A percentile compares a stretch with the other conserved stretches of the same genome.
Evolutionary conservation across 2,797 vertebrate species (phyloP).

Genomic region (Sarcoramphus papa): DNA sequence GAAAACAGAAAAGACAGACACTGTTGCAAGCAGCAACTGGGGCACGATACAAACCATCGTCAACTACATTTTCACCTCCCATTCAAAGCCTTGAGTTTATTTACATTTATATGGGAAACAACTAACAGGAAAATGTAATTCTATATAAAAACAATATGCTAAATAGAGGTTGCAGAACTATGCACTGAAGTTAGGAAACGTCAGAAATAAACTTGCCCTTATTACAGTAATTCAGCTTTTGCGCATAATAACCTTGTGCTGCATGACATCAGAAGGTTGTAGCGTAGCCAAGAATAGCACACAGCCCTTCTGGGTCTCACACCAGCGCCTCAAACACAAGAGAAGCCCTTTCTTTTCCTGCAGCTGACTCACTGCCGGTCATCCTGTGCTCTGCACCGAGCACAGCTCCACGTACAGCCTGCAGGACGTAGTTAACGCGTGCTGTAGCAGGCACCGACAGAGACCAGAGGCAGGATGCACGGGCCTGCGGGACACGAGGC

Average conservation of each 20-base stretch:
- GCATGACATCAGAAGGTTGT: accelerated
- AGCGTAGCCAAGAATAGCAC: accelerated
- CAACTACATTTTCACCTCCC: accelerated
- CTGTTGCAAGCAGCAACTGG: accelerated
- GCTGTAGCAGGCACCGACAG: no score
- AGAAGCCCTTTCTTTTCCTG: background rate
- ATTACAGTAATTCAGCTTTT: accelerated
- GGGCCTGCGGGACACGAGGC: background rate
- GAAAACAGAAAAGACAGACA: accelerated
- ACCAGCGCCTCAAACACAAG: background rate
- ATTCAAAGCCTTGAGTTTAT: background rate
- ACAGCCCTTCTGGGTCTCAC: accelerated
- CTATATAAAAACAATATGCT: accelerated
- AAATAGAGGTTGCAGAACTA: background rate
- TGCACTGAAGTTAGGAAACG: accelerated
- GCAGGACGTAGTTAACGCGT: background rate
- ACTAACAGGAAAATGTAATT: background rate
- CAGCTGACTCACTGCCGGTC: background rate
- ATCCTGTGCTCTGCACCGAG: background rate
- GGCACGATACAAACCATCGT: accelerated
- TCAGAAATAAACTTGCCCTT: accelerated
- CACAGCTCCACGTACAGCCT: background rate
- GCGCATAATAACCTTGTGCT: accelerated
- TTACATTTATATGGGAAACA: background rate
- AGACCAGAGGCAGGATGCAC: background rate